A percentile compares a stretch with the other conserved stretches of the same genome.
Conservation (phyloP, 1,140 invertebrate genomes). For the Hyposmocoma kahamanoa region DNA sequence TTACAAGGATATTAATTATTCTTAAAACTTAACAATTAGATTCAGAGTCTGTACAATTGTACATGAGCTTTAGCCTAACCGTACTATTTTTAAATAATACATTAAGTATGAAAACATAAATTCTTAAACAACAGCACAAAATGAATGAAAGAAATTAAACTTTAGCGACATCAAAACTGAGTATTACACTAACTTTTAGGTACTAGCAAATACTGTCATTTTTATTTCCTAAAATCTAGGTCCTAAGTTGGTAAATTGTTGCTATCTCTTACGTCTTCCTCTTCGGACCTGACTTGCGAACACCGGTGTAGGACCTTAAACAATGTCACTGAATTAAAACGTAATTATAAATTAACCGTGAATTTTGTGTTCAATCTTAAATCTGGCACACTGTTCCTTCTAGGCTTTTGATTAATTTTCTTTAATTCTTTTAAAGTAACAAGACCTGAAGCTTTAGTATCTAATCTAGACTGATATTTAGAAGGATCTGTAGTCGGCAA, state of each 20-base stretch:
- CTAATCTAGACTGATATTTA: constrained; percentile 65
- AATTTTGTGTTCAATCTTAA: constrained; percentile 55
- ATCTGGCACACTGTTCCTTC: constrained; percentile 70
- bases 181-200: constrained; percentile 31
- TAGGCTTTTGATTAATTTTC: constrained; percentile 34
- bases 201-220: constrained; percentile 39
- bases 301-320: background rate
- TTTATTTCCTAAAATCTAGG: background rate
- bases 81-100: no score
- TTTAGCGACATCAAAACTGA: constrained; percentile 15
- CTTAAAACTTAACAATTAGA: constrained; percentile 40
- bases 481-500: constrained; percentile 67
- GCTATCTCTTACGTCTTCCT: constrained; percentile 13
- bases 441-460: constrained; percentile 59
- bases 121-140: no score
- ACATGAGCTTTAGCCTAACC: constrained; percentile 9
- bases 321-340: background rate
- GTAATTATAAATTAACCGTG: constrained; percentile 45
- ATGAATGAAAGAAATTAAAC: constrained; percentile 6
- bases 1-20: constrained; percentile 20
- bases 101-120: no score
- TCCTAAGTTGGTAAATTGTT: constrained; percentile 10
- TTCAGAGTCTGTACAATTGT: constrained; percentile 56
- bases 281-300: no score
- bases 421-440: constrained; percentile 64